Base-by-base conservation (phyloP, 23 tunicate species). In the Halocynthia aurantium region DNA sequence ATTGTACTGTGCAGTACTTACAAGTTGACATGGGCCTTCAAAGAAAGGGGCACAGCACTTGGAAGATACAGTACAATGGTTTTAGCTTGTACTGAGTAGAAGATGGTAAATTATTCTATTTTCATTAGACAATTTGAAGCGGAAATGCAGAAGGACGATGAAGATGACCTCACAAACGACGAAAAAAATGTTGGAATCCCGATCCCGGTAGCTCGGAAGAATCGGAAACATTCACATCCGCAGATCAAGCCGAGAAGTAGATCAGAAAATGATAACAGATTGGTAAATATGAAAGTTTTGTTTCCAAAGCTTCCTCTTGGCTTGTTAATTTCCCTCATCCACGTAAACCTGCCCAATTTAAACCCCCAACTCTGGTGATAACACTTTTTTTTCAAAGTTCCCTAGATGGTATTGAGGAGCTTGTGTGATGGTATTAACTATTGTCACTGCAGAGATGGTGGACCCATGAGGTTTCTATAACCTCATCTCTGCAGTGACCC, bases 221-320 rank as follows among this genome's bases (percentile, higher is more conserved):
- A 20, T 15, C 31, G 49, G 10, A 65, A 49, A 65, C 31, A 40
- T 9, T 65, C 70, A 6, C n/a, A 40, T 10, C 70, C 70, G n/a
- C 70, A 10, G 19, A 15, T 15, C 19, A 65, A 65, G 31, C 70
- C 70, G 31, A 65, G 70, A 65, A 65, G 70, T 15, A 6, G 70
- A 15, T 65, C 70, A 10, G 70, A 65, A 49, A 65, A 65, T 15
- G 70, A 65, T 49, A 65, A 65, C 31, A 20, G 70, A 49, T 65
- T 40, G 31, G 70, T 65, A 13, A n/a, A 58, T 15, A n/a, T 15
- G 63, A 5, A n/a, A 58, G 17, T 15, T 58, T 13, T 58, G 17
- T 58, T 58, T 58, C 4, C 2, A n/a, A 31, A 31, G 44, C 44
- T 31, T 4, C 4, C 44, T 31, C 44, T 31, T 31, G 44, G 44